Base-by-base conservation (phyloP, 2,113 vertebrate genomes). In the Protobothrops flavoviridis region DNA sequence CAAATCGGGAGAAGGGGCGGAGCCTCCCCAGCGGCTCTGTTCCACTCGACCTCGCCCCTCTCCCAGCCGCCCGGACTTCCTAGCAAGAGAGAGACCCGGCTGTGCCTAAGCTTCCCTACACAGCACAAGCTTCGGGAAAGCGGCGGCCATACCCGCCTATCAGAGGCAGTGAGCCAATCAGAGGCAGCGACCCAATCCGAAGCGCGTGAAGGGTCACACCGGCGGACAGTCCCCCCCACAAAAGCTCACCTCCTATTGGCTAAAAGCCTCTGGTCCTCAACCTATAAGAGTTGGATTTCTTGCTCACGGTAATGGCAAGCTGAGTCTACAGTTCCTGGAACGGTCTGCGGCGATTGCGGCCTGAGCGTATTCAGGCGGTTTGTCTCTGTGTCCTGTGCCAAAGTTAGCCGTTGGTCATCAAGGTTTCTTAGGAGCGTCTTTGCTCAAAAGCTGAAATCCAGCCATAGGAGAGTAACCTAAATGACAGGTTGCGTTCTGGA, bases 1-100 rank as follows among this genome's bases (percentile, higher is more conserved):
- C 61, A 81, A 89, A 24, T 29, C 64, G 29, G 64, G 69, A 20
- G 64, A 93, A 59, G 89, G 69, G 92, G 92, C 64, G 92, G 92
- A 59, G 92, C 92, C 53, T 85, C 17, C 52, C n/a, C 57, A 39
- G 33, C 11, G 26, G 21, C 24, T 9, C 61, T 23, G 64, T 1
- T 88, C 48, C 15, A 20, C 55, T n/a, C 39, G 61, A 81, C 52
- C 91, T 92, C 85, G 4, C 56, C 57, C 52, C 64, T 56, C 7
- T 33, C 33, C 13, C 33, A 33, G 52, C 52, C 17, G 10, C 92
- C 33, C 26, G 39, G 45, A n/a, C 92, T 93, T 87, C 74, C 92
- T 45, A 15, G 4, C 1, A n/a, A 90, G 55, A 64, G 43, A 10
- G 53, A 10, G 56, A 90, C 56, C 81, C 92, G 92, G 88, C 74